These are phyloP conservation scores for Alaudala cheleensis DNA, from an alignment of 2,113 vertebrate genomes.

Conservation along the genomic window DNA sequence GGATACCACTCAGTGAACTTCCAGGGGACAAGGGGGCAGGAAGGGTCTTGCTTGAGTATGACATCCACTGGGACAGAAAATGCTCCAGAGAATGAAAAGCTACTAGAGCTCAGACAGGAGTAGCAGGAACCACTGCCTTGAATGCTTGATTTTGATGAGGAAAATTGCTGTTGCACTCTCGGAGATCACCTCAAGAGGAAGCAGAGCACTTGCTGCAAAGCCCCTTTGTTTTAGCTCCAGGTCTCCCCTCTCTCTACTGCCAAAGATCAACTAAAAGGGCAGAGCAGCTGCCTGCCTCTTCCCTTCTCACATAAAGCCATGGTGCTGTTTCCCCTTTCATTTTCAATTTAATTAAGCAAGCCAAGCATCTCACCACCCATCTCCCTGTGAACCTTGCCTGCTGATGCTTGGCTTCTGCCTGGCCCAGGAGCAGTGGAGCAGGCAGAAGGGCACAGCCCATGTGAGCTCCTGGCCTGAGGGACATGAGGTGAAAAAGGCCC, in stretches of 20 bases:
- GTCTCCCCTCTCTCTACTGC: neutral
- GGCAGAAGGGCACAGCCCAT: neutral
- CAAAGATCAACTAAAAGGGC: neutral
- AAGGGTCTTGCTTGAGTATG: neutral
- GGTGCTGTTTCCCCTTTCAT: neutral
- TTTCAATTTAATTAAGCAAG: constrained; percentile 23
- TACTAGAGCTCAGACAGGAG: neutral
- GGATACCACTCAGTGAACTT: neutral
- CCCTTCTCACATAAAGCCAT: neutral
- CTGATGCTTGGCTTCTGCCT: neutral
- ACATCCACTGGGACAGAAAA: fast-evolving
- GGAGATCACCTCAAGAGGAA: neutral
- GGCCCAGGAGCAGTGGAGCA: neutral
- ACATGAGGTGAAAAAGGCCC: neutral
- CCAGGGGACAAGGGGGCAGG: neutral
- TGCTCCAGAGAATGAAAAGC: neutral
- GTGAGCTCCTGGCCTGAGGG: fast-evolving
- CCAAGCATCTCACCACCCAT: fast-evolving
- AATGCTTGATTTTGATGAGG: neutral
- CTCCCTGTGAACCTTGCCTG: neutral
- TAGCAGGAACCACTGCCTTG: neutral
- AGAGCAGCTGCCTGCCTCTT: neutral
- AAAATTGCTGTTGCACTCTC: neutral
- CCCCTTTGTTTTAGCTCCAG: neutral
- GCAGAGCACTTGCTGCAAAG: neutral